phyloP scores from a whole-genome alignment of 2,888 invertebrate genomes.

The Gymnoscelis rufifasciata region DNA sequence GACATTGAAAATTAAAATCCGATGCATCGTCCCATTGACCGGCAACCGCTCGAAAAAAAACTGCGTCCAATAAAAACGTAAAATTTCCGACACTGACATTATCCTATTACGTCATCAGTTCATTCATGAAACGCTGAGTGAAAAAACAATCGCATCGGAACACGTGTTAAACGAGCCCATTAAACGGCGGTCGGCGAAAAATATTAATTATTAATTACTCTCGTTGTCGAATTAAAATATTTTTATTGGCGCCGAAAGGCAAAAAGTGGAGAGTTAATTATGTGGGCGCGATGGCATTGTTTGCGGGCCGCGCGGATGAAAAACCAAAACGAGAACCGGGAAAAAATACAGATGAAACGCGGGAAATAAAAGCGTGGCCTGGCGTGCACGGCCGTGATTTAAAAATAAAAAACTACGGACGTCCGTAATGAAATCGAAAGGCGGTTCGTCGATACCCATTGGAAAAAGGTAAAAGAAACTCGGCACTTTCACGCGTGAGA shows the following conservation, averaged over 20 bases:
- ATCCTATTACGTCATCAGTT: conserved; percentile 78
- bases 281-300: conserved; percentile 74
- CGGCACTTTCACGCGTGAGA: conserved; percentile 76
- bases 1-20: conserved; percentile 77
- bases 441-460: conserved; percentile 77
- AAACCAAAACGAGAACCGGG: conserved; percentile 62
- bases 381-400: conserved; percentile 71
- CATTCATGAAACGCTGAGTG: conserved; percentile 74
- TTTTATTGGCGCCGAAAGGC: conserved; percentile 75
- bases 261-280: conserved; percentile 75
- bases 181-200: conserved; percentile 70
- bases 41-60: conserved; percentile 66
- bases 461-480: conserved; percentile 74
- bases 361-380: conserved; percentile 61
- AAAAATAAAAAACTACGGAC: conserved; percentile 75
- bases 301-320: conserved; percentile 72
- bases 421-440: conserved; percentile 80
- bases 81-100: conserved; percentile 76
- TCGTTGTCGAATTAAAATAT: conserved; percentile 72
- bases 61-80: conserved; percentile 74
- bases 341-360: conserved; percentile 65
- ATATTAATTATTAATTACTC: conserved; percentile 78
- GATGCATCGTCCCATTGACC: conserved; percentile 74
- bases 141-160: conserved; percentile 72
- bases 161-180: conserved; percentile 73